Percentiles rank a stretch among this genome's conserved stretches.
Evolutionary conservation across 2,113 vertebrate species (phyloP).

Genomic region (Cinclus cinclus): DNA sequence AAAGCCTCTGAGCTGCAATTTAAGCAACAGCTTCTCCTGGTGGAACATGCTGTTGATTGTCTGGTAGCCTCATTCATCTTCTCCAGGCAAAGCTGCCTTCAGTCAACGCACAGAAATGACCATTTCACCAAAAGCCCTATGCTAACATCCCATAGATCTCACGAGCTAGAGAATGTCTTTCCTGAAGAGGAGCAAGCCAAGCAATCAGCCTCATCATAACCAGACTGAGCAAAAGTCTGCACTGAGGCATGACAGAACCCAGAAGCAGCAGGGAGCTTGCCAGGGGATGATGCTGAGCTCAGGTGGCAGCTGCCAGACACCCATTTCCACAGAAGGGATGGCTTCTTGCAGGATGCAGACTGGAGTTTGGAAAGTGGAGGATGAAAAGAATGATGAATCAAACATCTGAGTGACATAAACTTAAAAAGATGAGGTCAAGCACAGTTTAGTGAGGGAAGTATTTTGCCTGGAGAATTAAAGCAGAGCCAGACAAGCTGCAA

Average conservation of each 20-base stretch:
- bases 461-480: constrained; percentile 38
- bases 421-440: not conserved
- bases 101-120: not conserved
- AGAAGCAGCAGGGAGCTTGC: not conserved
- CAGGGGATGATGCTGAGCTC: not conserved
- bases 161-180: rapidly evolving
- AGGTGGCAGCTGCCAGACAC: not conserved
- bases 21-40: not conserved
- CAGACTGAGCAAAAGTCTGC: not conserved
- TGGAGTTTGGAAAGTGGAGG: not conserved
- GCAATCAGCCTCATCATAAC: not conserved
- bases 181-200: not conserved
- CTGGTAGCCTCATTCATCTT: rapidly evolving
- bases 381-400: constrained; percentile 13
- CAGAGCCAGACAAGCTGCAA: constrained; percentile 58
- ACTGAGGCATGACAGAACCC: not conserved
- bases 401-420: not conserved
- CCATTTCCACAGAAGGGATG: not conserved
- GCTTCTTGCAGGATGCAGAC: not conserved
- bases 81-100: not conserved
- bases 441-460: constrained; percentile 2
- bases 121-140: not conserved
- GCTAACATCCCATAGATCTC: not conserved
- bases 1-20: not conserved
- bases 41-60: not conserved